Evolutionary conservation across 2,797 vertebrate species (phyloP), one percentile per base, ranked within the genome.

Genomic region (Graptemys geographica): DNA sequence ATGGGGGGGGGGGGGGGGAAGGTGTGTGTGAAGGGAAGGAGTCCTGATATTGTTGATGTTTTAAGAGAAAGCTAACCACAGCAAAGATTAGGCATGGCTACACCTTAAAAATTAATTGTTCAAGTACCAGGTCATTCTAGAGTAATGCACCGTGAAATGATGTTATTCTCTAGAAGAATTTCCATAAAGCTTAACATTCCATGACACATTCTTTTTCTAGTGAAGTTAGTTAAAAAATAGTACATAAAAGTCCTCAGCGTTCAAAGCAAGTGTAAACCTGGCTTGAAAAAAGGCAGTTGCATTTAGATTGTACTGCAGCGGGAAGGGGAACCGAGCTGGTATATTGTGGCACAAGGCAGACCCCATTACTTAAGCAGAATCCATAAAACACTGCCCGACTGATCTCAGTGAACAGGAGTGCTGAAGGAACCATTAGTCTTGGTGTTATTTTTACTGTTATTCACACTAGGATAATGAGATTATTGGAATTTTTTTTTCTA

Each of bases 391-490:
- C 98, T 95, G 90, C 97, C 98, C 91, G 98, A 97, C 98, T 98
- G 95, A 98, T 97, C 96, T 97, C 96, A 18, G 84, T 65, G 93
- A 96, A 97, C 53, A 86, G 92, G 95, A 93, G 97, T 41, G 92
- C 95, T 57, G 97, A 97, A 94, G 95, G 98, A 98, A 92, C 98
- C 98, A 98, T 99, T 98, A 98, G 98, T 99, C 99, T 98, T 97
- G 97, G 96, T 93, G 98, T 88, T 88, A 96, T 98, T 99, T 98
- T 98, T 98, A 98, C 98, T 97, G 98, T 98, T 99, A 98, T 97
- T 99, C 99, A 98, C 98, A 95, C 98, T 96, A 98, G 98, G 98
- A 98, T 99, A 99, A 99, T 98, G 98, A 99, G 98, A 99, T 99
- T 98, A 98, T 98, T 97, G 98, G 98, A 98, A 98, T 99, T 97